These are phyloP conservation scores for Oenanthe melanoleuca DNA, from an alignment of 2,113 vertebrate species.

Conservation along the genomic window DNA sequence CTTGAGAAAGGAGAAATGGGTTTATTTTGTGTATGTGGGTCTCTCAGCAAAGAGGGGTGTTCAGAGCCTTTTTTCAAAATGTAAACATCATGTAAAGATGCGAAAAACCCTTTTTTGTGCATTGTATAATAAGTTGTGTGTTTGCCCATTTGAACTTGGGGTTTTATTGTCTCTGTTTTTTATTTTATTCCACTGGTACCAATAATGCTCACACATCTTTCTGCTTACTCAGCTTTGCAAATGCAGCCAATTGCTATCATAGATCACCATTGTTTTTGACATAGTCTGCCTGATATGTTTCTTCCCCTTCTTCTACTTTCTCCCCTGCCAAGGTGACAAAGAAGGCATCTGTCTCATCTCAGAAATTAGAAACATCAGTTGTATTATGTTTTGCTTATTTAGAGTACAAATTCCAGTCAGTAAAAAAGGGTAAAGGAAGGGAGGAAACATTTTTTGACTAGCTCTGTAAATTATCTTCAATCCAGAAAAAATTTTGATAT, in stretches of 20 bases:
- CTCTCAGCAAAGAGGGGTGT: neutral
- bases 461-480: neutral
- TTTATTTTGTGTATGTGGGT: neutral
- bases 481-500: neutral
- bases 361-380: neutral
- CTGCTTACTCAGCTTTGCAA: constrained; percentile 41
- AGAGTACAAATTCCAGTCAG: neutral
- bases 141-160: neutral
- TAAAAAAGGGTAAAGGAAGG: neutral
- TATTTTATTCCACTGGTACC: neutral
- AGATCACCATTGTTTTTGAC: neutral
- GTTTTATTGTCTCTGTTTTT: neutral
- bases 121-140: neutral
- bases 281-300: neutral
- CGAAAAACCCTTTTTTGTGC: neutral
- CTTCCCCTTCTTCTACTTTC: neutral
- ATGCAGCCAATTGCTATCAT: neutral
- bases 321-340: neutral
- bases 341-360: neutral
- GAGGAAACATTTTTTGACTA: neutral
- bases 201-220: neutral
- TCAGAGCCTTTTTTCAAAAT: neutral
- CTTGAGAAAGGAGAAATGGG: neutral
- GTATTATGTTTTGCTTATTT: neutral
- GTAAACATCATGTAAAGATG: neutral